Evolutionary conservation across 2,797 vertebrate species (phyloP), one percentile per base, ranked within the genome.

Genomic region (Odontamblyopus rebecca): DNA sequence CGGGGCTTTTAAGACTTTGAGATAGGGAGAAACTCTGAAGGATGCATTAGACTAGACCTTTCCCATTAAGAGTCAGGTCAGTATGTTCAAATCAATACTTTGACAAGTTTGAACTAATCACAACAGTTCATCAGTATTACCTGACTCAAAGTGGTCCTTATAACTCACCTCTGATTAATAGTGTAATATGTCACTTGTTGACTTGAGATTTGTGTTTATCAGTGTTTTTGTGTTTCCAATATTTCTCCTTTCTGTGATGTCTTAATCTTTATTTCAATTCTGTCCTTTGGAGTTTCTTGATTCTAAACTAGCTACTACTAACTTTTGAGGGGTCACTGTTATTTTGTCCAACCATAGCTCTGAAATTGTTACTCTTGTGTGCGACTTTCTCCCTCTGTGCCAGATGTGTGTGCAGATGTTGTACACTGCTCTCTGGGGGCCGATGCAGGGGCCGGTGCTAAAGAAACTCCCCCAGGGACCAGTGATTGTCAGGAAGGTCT

Each of bases 391-490:
- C 72, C 82, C 78, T 79, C 69, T 73, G 64, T 68, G 76, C 87
- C 89, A 91, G 91, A 90, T 91, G 89, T 89, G 50, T 60, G 78
- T 68, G 70, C 88, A 89, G 84, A 79, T 91, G 90, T 57, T 87
- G 87, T 82, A 80, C 78, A 61, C 68, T 2, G 2, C 15, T 78
- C 87, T 73, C 79, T 7, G 38, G 84, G 73, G 86, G 73, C 19
- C 15, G 26, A 23, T 70, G 44, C 12, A 2, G 66, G 71, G 66
- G 74, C 51, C 7, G 76, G 72, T 87, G 89, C 85, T 89, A 90
- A 83, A 82, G 74, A 50, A 68, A 68, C 67, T 79, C 70, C 87
- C 86, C 64, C 29, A 26, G 88, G 81, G 86, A 83, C 74, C 80
- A 79, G 60, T 78, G 85, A 89, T 85, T 72, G 67, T 77, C 78